Base-by-base conservation (phyloP, 2,888 invertebrate species). In the Ethmia dodecea region DNA sequence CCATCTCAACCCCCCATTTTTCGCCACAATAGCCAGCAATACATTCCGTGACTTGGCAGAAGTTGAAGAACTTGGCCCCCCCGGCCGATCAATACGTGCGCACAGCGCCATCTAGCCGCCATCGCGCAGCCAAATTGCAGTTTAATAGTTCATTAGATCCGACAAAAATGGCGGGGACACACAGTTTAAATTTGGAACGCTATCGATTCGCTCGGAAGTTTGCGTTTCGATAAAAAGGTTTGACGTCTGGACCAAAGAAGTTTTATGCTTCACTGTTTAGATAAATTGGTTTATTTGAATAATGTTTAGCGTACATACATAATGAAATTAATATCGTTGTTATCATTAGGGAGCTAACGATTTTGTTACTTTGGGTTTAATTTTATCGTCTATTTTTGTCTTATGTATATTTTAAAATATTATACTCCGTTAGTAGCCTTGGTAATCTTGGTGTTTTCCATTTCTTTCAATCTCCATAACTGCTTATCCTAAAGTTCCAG, bases 121-220 rank as follows among this genome's bases (percentile, higher is more conserved):
- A 74, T 71, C 83, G 84, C 84, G 84, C 84, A 86, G 74, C 77
- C 72, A 83, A 86, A 84, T 86, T 83, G 77, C 84, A 86, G 60
- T 86, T 84, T 86, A 86, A 86, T 86, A 86, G 84, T 86, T 84
- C 84, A 86, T 86, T 84, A 86, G 84, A 81, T 81, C 79, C 71
- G 60, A 63, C 78, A 81, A 80, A 83, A 83, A 84, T 83, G 83
- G 81, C 75, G 78, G 80, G 76, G 78, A 75, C 75, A 68, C 62
- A 66, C 73, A 71, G 78, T 83, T 86, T 84, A 81, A 86, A 84
- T 81, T 81, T 72, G 71, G 80, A 68, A 75, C 75, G 67, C 47
- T 81, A 86, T 86, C 71, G 84, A 84, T 84, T 80, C 59, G 66
- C 18, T 18, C 8, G 28, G 13, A 26, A 26, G 26, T 12, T 28